These are phyloP conservation scores for Rana temporaria DNA, from an alignment of 2,113 vertebrate species.

Conservation along the genomic window DNA sequence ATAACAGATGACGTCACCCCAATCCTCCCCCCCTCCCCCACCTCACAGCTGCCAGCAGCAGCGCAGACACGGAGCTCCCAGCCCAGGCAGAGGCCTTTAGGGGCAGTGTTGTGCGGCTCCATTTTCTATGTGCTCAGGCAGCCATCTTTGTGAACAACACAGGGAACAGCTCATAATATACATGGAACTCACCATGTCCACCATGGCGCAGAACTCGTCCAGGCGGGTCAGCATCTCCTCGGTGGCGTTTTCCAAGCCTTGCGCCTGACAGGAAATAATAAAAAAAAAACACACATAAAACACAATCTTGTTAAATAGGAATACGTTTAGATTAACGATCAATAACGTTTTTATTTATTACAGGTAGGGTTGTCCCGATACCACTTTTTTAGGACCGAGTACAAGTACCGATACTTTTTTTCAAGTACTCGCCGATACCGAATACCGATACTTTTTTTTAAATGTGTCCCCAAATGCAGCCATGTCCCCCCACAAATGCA, in stretches of 20 bases:
- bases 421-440: too few species aligned
- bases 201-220: slow-evolving; percentile 64
- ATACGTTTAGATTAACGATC: not conserved
- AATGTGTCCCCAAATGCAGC: too few species aligned
- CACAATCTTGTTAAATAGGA: too few species aligned
- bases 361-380: too few species aligned
- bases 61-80: too few species aligned
- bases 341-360: too few species aligned
- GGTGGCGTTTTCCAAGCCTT: slow-evolving; percentile 57
- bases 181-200: slow-evolving; percentile 61
- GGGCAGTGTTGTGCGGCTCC: not conserved
- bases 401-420: too few species aligned
- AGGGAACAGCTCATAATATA: not conserved
- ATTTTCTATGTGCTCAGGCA: not conserved
- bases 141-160: not conserved
- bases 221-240: slow-evolving; percentile 62
- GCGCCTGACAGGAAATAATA: slow-evolving; percentile 54
- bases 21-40: too few species aligned
- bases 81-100: not conserved
- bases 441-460: too few species aligned
- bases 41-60: too few species aligned
- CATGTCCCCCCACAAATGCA: too few species aligned
- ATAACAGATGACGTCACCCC: not conserved
- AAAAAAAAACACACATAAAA: not conserved
- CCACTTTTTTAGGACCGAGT: too few species aligned